A percentile compares a stretch with the other conserved stretches of the same genome.
phyloP scores from a whole-genome alignment of 1,140 invertebrate genomes.

The Drosophila pseudoobscura region DNA sequence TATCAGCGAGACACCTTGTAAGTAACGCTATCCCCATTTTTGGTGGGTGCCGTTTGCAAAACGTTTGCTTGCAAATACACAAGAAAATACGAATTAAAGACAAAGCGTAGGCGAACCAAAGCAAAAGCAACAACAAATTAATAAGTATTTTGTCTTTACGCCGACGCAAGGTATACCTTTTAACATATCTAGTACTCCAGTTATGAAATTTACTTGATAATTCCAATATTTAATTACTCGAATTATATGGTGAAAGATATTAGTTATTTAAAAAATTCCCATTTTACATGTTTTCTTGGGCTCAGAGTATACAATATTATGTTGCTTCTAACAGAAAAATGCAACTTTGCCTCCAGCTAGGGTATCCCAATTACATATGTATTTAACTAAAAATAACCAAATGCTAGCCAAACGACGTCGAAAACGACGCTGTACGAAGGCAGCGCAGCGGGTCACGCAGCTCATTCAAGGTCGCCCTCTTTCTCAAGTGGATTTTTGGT shows the following conservation, averaged over 20 bases:
- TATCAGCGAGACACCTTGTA: conserved; percentile 75
- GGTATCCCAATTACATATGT: conserved; percentile 5
- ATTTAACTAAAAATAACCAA: conserved; percentile 63
- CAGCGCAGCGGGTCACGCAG: conserved; percentile 61
- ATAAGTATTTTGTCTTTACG: conserved; percentile 7
- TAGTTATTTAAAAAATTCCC: no score
- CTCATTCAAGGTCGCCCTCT: conserved; percentile 75
- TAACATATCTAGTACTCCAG: background rate
- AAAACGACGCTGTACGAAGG: conserved; percentile 12
- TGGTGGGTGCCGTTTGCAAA: conserved; percentile 15
- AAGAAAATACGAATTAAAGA: conserved; percentile 46
- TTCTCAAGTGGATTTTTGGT: conserved; percentile 46
- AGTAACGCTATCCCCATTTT: conserved; percentile 34
- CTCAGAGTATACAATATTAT: no score
- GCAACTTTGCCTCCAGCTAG: conserved; percentile 5
- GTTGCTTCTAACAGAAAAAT: background rate
- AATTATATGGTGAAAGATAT: no score
- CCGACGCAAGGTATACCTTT: conserved; percentile 19
- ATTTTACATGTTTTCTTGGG: no score
- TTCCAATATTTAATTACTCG: background rate
- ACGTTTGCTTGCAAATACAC: conserved; percentile 64
- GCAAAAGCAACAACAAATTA: conserved; percentile 52
- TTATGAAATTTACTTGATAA: background rate
- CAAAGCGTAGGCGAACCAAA: conserved; percentile 1
- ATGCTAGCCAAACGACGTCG: conserved; percentile 30